Evolutionary conservation across 1,140 invertebrate genomes (phyloP), one percentile per base, ranked within the genome.

Genomic region (Bathynomus jamesi): DNA sequence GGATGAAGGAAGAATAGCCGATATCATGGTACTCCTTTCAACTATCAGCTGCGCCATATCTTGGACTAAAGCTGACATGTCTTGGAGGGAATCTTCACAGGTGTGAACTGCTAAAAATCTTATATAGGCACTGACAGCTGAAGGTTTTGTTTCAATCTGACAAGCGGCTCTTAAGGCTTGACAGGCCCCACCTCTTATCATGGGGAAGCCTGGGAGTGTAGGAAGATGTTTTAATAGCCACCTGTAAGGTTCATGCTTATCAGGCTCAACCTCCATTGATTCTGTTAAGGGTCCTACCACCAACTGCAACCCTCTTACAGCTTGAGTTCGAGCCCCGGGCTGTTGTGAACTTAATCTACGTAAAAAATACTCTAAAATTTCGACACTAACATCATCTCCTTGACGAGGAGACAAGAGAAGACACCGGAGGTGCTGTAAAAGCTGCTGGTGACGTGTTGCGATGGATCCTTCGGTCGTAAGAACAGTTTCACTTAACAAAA

Each of bases 331-430:
- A 27, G 90, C 91, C 40, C 86, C 82, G 61, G 88, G 87, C 75
- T 94, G 92, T 46, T 89, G 87, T 21, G 93, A 95, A 30, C 91
- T 90, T 0, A 98, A 83, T 61, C 94, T 83, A 72, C 92, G 84
- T 72, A 96, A 85, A 80, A 98, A 94, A 82, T 97, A 97, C 79
- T 94, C 91, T n/a, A 97, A 82, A 17, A 96, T 91, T 80, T 96
- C 93, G 72, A 87, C 88, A 53, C 89, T 86, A 32, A 69, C 73
- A 24, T 73, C 66, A 21, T 73, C 68, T 46, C 72, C 81, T 65
- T 76, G 86, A 84, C 66, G 89, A 83, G 79, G 76, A 40, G 81
- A 80, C 71, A 82, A 81, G n/a, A 87, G 78, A 70, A 86, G 69
- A 13, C 78, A 80, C 72, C 85, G 83, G 60, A 98, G 84, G 81